Evolutionary conservation across 1,140 invertebrate genomes (phyloP), one percentile per base, ranked within the genome.

Genomic region (Phymorhynchus buccinoides): DNA sequence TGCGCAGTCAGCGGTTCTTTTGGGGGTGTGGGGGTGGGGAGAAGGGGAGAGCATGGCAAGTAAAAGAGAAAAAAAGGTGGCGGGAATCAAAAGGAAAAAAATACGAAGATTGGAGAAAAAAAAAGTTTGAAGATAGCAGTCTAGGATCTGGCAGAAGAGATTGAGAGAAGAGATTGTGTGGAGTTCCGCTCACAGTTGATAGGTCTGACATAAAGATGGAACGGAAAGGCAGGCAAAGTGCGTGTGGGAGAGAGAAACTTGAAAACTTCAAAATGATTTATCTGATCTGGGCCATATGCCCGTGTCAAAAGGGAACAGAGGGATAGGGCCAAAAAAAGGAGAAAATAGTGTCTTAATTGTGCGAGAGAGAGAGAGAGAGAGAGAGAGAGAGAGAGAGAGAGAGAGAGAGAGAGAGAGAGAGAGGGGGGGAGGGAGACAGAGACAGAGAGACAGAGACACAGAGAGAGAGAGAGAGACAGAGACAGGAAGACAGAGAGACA

Each of bases 401-500:
- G 27, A 80, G 7, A 7, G 9, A 42, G 41, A 35, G 41, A 42
- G 41, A 35, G 78, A 44, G 41, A n/a, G 7, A 82, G 6, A 48
- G 14, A 27, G n/a, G n/a, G 22, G n/a, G 0, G 44, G 44, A 9
- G 44, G 44, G 18, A 18, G 44, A 48, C 6, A 48, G 7, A 48
- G 6, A 48, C 7, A 82, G 16, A 48, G 42, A 30, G 48, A 37
- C 30, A 37, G 37, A 32, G 6, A 32, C 30, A 37, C 6, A 73
- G 27, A 73, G 71, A 73, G 6, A 9, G 71, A 12, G 71, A 37
- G 27, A 73, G 71, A 73, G 37, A 48, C 44, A 48, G 7, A 48
- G 44, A 48, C 44, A 48, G 44, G 18, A 48, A 37, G 37, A 37
- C 48, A 82, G 48, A 82, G 30, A 82, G 35, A n/a, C n/a, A n/a